Evolutionary conservation across 30 jellyfish, hydroid and myxozoan genomes (phyloP), one percentile per base, ranked within the genome.

Genomic region (Haliclystus octoradiatus): DNA sequence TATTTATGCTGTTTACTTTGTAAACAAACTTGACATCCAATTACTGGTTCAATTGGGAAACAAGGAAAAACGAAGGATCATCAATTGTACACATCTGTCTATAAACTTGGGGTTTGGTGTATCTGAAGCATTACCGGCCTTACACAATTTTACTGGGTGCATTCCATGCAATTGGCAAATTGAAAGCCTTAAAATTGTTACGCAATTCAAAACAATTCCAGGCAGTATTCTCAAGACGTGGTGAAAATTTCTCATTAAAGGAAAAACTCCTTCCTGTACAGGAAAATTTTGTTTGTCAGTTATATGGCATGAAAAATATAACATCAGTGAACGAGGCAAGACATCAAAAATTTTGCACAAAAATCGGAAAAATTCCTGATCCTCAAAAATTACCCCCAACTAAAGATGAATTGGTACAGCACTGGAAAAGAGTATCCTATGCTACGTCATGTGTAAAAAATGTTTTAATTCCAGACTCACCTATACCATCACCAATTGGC

Each of bases 311-410:
- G 63, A 73, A 62, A 34, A 24, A 49, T 22, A 28, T 61, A 13
- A 28, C 78, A 9, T 22, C 34, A 33, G 80, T 69, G 29, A 69
- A 69, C 73, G 75, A 57, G 28, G 77, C 79, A 34, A 53, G 85
- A 51, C 67, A 66, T 68, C 30, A 15, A 19, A 76, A 76, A 49
- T 68, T 78, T 34, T 78, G 92, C 76, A 1, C 74, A 0, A 14
- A 69, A 13, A 60, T 3, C 53, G 64, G 49, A 29, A 78, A 69
- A 29, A n/a, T 69, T 4, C 92, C 92, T 2, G 92, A 69, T 62
- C 92, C 92, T 2, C 77, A 69, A 27, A 30, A 64, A 73, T 72
- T 68, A 5, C 92, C 83, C 30, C 83, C 77, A 24, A 78, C 85
- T 32, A 46, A 32, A n/a, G 92, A 70, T 63, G 85, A 69, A 26